Base-by-base conservation (phyloP, 2,888 invertebrate genomes). In the Erpobdella octoculata region DNA sequence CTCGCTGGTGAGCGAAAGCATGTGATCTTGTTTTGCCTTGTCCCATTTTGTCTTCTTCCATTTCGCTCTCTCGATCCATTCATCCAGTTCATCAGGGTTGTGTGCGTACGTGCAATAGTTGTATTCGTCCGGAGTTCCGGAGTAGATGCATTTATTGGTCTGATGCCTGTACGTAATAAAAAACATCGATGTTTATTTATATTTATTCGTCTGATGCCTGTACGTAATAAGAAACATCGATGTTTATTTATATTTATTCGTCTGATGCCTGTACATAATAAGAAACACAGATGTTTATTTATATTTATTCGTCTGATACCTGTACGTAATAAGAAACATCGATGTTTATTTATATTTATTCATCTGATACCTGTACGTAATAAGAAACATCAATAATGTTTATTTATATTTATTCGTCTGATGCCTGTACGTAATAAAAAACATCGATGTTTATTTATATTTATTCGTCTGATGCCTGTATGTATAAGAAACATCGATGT, bases 41-140 rank as follows among this genome's bases (percentile, higher is more conserved):
- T 78, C 77, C 6, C 79, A 74, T 73, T 81, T 81, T 79, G 81
- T 79, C 74, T 78, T 76, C 18, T 81, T 74, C 80, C 81, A 81
- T 62, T 79, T 79, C 70, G 76, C 78, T 12, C 82, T 71, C 73
- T 81, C 81, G 59, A 74, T 75, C 82, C 82, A 82, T 75, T 82
- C 82, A 59, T 82, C 81, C 68, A 82, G 76, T 72, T 82, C 82
- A 67, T 79, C 79, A 67, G 78, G 76, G 37, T 78, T 77, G 76
- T 82, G 82, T 15, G 82, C 82, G 66, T 75, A 78, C 48, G 76
- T 76, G 75, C 81, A 81, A 71, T 79, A 72, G 77, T 81, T 81
- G 76, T 80, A 79, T 78, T 78, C 78, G 73, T 80, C 79, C 4
- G 79, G 79, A 8, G 77, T 77, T 70, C 77, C 74, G 0, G 81